Percentiles rank a stretch among this genome's conserved stretches.
These are phyloP conservation scores for Valencia hispanica DNA, from an alignment of 2,797 vertebrate species.

Conservation along the genomic window DNA sequence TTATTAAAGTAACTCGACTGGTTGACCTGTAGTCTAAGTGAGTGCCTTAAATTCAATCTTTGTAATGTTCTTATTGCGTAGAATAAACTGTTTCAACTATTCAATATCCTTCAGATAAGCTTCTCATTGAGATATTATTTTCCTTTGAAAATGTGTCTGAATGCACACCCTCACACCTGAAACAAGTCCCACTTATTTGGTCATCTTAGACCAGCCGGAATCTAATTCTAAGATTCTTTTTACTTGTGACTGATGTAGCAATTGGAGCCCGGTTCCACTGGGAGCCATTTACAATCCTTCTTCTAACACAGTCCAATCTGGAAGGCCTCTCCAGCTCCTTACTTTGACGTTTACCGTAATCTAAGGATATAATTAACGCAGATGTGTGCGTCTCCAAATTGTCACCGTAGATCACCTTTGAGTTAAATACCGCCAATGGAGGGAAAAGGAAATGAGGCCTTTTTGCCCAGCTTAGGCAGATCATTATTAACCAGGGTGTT, in stretches of 20 bases:
- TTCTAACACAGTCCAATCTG: background rate
- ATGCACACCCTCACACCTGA: conserved; percentile 6
- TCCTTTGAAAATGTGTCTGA: conserved; percentile 1
- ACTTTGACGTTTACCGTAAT: background rate
- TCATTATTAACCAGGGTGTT: background rate
- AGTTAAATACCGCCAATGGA: conserved; percentile 4
- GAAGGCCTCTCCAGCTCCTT: background rate
- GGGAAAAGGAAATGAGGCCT: background rate
- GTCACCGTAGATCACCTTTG: conserved; percentile 9
- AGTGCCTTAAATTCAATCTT: conserved; percentile 33
- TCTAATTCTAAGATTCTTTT: background rate
- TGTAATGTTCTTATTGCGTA: conserved; percentile 36
- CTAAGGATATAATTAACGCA: background rate
- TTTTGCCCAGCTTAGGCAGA: background rate
- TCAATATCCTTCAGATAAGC: conserved; percentile 49
- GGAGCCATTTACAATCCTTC: background rate
- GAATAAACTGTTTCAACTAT: conserved; percentile 27
- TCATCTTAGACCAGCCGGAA: conserved; percentile 17
- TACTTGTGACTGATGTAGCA: background rate
- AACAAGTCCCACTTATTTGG: background rate
- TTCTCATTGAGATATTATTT: conserved; percentile 20
- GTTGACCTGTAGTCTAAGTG: conserved; percentile 14
- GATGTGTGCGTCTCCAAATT: background rate
- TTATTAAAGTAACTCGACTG: background rate
- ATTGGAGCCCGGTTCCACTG: background rate